phyloP scores from a whole-genome alignment of 2,888 invertebrate genomes.

The Heliconius ethilla region DNA sequence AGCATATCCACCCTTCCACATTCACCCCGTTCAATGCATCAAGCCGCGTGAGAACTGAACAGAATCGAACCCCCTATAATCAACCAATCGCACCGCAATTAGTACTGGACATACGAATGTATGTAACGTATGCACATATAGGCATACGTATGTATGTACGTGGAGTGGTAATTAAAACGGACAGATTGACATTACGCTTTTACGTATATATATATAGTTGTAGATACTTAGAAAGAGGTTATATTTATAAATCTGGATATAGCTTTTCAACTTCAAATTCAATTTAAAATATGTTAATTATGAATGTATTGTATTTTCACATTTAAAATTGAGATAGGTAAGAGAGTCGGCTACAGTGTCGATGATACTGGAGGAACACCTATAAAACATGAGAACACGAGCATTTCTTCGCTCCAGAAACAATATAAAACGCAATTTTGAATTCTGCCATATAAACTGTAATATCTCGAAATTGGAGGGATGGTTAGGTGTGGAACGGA shows the following conservation, averaged over 20 bases:
- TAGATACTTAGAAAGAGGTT: background rate
- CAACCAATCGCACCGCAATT: conserved; percentile 67
- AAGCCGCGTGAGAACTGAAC: conserved; percentile 60
- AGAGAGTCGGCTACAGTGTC: too few relatives aligned
- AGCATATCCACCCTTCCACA: conserved; percentile 40
- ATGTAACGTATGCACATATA: conserved; percentile 32
- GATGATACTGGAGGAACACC: too few relatives aligned
- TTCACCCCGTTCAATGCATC: conserved; percentile 48
- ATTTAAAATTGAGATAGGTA: too few relatives aligned
- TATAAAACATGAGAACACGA: too few relatives aligned
- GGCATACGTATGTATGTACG: conserved; percentile 23
- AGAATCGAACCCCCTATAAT: conserved; percentile 62
- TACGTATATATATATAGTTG: background rate
- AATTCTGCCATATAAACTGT: too few relatives aligned
- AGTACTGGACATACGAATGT: conserved; percentile 52
- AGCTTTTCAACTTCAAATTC: too few relatives aligned
- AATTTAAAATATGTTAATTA: too few relatives aligned
- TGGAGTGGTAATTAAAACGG: conserved; percentile 47
- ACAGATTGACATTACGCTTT: conserved; percentile 39
- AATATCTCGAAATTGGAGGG: background rate
- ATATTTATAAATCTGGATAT: background rate
- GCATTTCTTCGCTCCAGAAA: too few relatives aligned
- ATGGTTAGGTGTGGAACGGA: background rate
- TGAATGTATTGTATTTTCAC: too few relatives aligned
- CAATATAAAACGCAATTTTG: too few relatives aligned